phyloP scores from a whole-genome alignment of 2,113 vertebrate species.

The Salvator merianae region DNA sequence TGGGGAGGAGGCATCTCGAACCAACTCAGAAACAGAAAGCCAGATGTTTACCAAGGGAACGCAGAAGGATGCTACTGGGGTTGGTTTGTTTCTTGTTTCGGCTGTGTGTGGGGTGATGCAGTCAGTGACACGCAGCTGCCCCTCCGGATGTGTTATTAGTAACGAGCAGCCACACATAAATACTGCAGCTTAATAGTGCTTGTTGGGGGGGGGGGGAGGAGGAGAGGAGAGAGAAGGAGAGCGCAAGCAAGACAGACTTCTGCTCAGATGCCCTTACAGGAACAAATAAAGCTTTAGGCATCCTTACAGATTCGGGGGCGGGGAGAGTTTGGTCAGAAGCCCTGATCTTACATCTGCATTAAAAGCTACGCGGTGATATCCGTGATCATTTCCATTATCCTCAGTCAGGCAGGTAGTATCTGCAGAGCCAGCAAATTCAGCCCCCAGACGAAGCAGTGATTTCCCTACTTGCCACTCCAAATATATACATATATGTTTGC shows the following conservation, averaged over 20 bases:
- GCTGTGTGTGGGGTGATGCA: slow-evolving; percentile 30
- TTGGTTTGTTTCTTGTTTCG: neutral
- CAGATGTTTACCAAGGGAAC: slow-evolving; percentile 55
- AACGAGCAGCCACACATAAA: slow-evolving; percentile 74
- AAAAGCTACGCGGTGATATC: slow-evolving; percentile 71
- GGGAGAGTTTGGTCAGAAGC: slow-evolving; percentile 56
- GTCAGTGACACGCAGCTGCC: slow-evolving; percentile 50
- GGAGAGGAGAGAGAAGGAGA: neutral
- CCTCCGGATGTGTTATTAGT: slow-evolving; percentile 69
- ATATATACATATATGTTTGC: neutral
- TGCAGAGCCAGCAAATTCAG: slow-evolving; percentile 69
- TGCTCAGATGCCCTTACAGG: slow-evolving; percentile 57
- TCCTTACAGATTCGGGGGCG: slow-evolving; percentile 47
- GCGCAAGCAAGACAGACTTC: slow-evolving; percentile 23
- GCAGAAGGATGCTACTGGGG: neutral
- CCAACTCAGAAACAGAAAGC: slow-evolving; percentile 60
- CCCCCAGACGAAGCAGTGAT: slow-evolving; percentile 61
- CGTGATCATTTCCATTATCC: slow-evolving; percentile 76
- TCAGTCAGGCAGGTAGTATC: slow-evolving; percentile 74
- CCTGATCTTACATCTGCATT: slow-evolving; percentile 79
- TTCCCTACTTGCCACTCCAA: neutral
- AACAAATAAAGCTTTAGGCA: slow-evolving; percentile 62
- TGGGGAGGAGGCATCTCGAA: slow-evolving; percentile 40
- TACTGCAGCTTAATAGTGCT: slow-evolving; percentile 72
- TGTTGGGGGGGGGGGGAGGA: slow-evolving; percentile 12